Evolutionary conservation across 2,797 vertebrate species (phyloP).

Genomic region (Sylvilagus floridanus): DNA sequence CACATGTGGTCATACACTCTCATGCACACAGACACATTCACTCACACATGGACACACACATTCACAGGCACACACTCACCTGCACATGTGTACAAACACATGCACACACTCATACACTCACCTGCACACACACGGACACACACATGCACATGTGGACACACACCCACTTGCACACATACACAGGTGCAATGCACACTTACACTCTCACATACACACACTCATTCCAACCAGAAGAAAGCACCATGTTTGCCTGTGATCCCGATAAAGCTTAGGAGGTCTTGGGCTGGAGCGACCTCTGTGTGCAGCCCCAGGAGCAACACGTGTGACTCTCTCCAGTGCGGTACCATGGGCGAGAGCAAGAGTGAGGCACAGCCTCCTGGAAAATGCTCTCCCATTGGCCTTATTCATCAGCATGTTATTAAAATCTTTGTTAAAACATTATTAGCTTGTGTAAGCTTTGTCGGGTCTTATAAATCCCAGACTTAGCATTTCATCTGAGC

Average conservation of each 20-base stretch:
- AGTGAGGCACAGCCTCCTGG: slow-evolving; percentile 34
- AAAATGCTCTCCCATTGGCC: slow-evolving; percentile 56
- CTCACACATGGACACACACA: too few species aligned
- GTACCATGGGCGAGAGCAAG: slow-evolving; percentile 60
- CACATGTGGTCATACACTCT: too few species aligned
- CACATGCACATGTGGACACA: too few species aligned
- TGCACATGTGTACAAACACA: too few species aligned
- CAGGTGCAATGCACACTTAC: slow-evolving; percentile 17
- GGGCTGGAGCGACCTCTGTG: slow-evolving; percentile 51
- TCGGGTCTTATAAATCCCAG: slow-evolving; percentile 39
- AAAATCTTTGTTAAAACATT: slow-evolving; percentile 75
- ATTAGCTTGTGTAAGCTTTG: slow-evolving; percentile 74
- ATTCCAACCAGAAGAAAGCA: slow-evolving; percentile 66
- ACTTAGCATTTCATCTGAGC: slow-evolving; percentile 68
- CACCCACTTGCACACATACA: too few species aligned
- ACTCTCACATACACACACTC: not conserved
- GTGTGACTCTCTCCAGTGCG: slow-evolving; percentile 72
- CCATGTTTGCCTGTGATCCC: slow-evolving; percentile 61
- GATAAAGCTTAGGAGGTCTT: slow-evolving; percentile 75
- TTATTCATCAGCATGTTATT: slow-evolving; percentile 63
- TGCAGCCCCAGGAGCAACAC: slow-evolving; percentile 38
- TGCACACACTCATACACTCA: too few species aligned
- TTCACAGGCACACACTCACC: too few species aligned
- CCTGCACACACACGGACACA: too few species aligned
- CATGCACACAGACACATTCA: too few species aligned